phyloP scores from a whole-genome alignment of 37 sponge, comb jelly and placozoan species.

The Diacarnus erythraeanus region DNA sequence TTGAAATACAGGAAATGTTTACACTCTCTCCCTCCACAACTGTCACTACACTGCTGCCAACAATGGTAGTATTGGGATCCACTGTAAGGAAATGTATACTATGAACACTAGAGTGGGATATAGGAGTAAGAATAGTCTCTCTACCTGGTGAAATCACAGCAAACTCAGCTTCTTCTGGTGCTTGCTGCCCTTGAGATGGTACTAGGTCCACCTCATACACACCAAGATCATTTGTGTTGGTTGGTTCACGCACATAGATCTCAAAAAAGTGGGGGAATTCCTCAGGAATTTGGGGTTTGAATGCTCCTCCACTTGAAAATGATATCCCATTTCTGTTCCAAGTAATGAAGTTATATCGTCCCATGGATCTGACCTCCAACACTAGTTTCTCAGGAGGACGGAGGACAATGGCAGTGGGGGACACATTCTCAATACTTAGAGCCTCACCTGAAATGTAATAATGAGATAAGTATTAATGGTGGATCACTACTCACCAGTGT shows the following conservation, averaged over 20 bases:
- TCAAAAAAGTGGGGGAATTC: conserved; percentile 26
- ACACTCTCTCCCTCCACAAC: conserved; percentile 24
- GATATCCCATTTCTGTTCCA: conserved; percentile 17
- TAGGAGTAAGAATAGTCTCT: neutral
- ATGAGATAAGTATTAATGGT: neutral
- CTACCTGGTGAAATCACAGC: conserved; percentile 11
- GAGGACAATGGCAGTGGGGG: conserved; percentile 20
- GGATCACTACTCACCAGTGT: conserved; percentile 25
- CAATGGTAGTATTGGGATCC: conserved; percentile 4
- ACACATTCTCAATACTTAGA: conserved; percentile 12
- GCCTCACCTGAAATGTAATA: neutral
- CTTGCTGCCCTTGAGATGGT: too few species aligned
- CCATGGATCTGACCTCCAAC: conserved; percentile 15
- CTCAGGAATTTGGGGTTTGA: neutral
- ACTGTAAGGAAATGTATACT: neutral
- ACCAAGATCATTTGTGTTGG: conserved; percentile 17
- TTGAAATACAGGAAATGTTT: conserved; percentile 28
- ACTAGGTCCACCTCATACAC: neutral
- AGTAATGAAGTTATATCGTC: conserved; percentile 2
- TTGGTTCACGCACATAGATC: conserved; percentile 34
- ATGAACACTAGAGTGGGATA: neutral
- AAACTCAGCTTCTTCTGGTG: neutral
- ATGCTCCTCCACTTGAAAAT: neutral
- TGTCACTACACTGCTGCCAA: neutral
- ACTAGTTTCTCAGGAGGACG: conserved; percentile 50